Conservation (phyloP, 2,888 invertebrate species). For the Amblyjoppa proteus region DNA sequence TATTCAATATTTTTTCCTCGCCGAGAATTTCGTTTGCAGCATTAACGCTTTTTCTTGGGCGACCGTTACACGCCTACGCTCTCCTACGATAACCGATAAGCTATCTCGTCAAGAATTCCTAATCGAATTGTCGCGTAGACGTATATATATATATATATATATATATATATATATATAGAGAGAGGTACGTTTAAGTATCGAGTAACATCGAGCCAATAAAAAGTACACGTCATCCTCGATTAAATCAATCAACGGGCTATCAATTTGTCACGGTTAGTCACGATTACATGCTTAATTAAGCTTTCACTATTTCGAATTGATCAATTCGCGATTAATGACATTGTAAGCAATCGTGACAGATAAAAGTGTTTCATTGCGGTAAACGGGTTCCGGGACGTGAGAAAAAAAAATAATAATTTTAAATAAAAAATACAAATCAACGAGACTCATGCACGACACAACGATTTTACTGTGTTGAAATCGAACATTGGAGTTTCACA, state of each 20-base stretch:
- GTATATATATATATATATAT: background rate
- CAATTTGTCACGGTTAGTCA: conserved; percentile 65
- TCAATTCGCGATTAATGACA: conserved; percentile 52
- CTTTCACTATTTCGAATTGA: conserved; percentile 51
- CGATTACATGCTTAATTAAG: conserved; percentile 56
- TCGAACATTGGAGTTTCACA: background rate
- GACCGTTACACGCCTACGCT: too few species aligned
- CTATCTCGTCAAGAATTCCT: conserved; percentile 18
- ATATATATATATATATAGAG: background rate
- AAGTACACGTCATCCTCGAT: conserved; percentile 48
- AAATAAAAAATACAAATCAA: too few species aligned
- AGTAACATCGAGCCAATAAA: background rate
- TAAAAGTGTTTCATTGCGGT: conserved; percentile 4
- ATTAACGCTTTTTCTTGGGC: too few species aligned
- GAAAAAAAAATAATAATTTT: background rate
- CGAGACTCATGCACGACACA: background rate
- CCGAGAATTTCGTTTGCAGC: too few species aligned
- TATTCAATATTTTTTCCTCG: too few species aligned
- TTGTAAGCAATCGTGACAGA: conserved; percentile 46
- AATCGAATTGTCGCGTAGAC: conserved; percentile 8
- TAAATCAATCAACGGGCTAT: conserved; percentile 44
- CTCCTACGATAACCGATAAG: conserved; percentile 13
- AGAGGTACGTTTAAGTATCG: background rate
- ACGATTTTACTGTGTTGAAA: background rate
- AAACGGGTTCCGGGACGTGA: background rate